Base-by-base conservation (phyloP, 2,113 vertebrate species). In the Thalassarche chlororhynchos region DNA sequence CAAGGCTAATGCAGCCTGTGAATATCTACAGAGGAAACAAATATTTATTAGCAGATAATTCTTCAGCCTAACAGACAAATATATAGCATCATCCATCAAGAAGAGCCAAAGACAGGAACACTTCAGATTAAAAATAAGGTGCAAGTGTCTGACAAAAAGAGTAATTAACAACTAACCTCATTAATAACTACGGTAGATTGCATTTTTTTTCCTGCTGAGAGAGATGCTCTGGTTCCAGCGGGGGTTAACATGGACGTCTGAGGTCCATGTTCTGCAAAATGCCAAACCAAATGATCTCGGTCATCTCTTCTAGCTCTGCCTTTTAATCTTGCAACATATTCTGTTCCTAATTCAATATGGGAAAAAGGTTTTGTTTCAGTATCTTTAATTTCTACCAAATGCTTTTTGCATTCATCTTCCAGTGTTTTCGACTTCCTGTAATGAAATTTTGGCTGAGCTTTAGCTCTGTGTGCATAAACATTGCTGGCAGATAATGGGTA, bases 371-470 rank as follows among this genome's bases (percentile, higher is more conserved):
- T 66, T 3, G 5, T 79, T 95, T 80, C 64, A 66, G 65, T 58
- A 58, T 87, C 46, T 96, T 76, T 42, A 36, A 90, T 89, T 92
- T 90, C 72, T 77, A 91, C 54, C 61, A 93, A 94, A 93, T 79
- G 36, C 19, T 78, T 93, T 95, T 72, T 70, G 57, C 60, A 88
- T 94, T 80, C 40, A 60, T 94, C 75, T 93, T 90, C 14, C 51
- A 76, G 42, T 69, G 47, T 19, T 96, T 96, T 87, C 4, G 40
- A 89, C 95, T 96, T 97, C 84, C 95, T 96, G 84, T 90, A 90
- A 84, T 79, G 74, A 87, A 64, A 65, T 86, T 96, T 96, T 90
- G 90, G 81, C 85, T 94, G 49, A 93, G 79, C 29, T 97, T 64
- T 87, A 92, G 68, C 82, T 81, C 57, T 95, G 49, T 87, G 26